phyloP scores from a whole-genome alignment of 30 jellyfish, hydroid and myxozoan genomes.

The Hydractinia echinata region DNA sequence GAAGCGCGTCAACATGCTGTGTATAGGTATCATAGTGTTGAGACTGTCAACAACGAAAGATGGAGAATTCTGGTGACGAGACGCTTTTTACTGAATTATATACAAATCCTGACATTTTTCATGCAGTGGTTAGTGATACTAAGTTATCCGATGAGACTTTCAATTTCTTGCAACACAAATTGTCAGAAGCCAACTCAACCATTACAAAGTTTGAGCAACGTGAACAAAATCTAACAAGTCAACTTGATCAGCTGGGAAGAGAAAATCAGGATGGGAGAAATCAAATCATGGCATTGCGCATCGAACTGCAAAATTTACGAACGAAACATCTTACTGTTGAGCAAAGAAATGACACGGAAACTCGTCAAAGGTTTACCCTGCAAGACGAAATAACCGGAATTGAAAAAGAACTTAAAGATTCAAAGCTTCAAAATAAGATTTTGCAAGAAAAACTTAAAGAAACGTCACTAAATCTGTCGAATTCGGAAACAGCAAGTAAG shows the following conservation, averaged over 20 bases:
- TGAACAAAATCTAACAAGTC: background rate
- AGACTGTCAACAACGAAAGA: too few relatives aligned
- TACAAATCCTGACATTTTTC: too few relatives aligned
- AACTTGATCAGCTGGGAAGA: slow-evolving; percentile 1
- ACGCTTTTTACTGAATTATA: too few relatives aligned
- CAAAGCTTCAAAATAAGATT: background rate
- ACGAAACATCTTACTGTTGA: background rate
- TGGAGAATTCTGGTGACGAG: too few relatives aligned
- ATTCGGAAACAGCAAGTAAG: background rate
- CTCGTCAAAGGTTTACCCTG: background rate
- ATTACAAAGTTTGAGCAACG: slow-evolving; percentile 1
- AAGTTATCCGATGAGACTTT: background rate
- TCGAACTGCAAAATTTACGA: slow-evolving; percentile 10
- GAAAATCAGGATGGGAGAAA: slow-evolving; percentile 1
- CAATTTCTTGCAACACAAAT: background rate
- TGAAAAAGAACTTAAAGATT: slow-evolving; percentile 3
- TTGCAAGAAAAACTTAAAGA: background rate
- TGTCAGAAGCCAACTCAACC: slow-evolving; percentile 1
- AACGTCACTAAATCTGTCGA: background rate
- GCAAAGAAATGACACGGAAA: background rate
- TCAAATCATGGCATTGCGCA: background rate
- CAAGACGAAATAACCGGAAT: background rate
- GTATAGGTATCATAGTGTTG: too few relatives aligned
- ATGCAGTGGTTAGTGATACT: too few relatives aligned
- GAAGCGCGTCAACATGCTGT: too few relatives aligned